phyloP scores from a whole-genome alignment of 2,888 invertebrate genomes.

The Drosophila macrospina region DNA sequence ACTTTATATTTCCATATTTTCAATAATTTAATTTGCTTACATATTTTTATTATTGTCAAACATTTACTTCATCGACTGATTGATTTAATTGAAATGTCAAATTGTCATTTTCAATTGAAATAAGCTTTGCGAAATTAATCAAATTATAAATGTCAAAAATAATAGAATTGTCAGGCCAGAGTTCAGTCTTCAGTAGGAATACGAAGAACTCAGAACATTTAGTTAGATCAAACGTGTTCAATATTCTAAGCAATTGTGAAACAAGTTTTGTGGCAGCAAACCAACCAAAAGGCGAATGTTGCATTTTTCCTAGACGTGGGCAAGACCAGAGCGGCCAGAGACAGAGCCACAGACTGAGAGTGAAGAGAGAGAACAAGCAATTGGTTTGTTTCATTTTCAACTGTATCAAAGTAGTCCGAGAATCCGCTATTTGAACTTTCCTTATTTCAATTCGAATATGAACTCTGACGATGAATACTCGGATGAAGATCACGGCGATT shows the following conservation, averaged over 20 bases:
- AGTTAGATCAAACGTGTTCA: conserved; percentile 42
- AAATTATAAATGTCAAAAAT: conserved; percentile 21
- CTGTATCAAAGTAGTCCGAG: conserved; percentile 39
- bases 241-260: conserved; percentile 16
- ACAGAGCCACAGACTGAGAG: background rate
- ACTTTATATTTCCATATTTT: too few species aligned
- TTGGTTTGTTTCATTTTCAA: conserved; percentile 7
- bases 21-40: background rate
- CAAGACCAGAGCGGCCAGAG: conserved; percentile 2
- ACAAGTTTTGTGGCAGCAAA: conserved; percentile 21
- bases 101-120: background rate
- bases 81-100: background rate
- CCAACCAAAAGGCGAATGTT: conserved; percentile 37
- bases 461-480: conserved; percentile 71
- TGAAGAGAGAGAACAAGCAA: conserved; percentile 1
- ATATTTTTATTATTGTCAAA: background rate
- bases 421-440: conserved; percentile 29
- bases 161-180: conserved; percentile 19
- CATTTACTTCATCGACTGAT: background rate
- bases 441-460: conserved; percentile 59
- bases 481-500: conserved; percentile 74
- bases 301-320: conserved; percentile 11
- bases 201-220: conserved; percentile 54
- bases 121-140: conserved; percentile 31
- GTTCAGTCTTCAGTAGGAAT: conserved; percentile 67